phyloP scores from a whole-genome alignment of 2,797 vertebrate species.

The Pseudomugil tenellus region DNA sequence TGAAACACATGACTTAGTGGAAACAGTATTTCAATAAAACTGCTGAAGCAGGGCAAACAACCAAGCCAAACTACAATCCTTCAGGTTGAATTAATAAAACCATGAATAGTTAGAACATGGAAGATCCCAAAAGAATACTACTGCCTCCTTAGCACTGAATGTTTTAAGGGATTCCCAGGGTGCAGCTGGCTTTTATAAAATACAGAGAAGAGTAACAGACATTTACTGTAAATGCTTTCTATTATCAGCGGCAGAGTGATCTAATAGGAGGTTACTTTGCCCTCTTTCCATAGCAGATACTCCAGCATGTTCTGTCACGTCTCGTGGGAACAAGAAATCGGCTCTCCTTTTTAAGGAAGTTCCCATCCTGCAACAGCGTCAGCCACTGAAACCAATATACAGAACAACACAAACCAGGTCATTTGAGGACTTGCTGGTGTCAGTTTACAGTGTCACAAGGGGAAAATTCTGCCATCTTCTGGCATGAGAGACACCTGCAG shows the following conservation, averaged over 20 bases:
- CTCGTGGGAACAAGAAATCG: background rate
- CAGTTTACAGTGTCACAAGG: conserved; percentile 36
- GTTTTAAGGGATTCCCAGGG: too few species aligned
- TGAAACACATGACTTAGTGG: conserved; percentile 6
- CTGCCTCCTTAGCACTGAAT: background rate
- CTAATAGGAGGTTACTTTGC: background rate
- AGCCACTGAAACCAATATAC: background rate
- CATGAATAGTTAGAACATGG: background rate
- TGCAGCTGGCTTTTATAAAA: background rate
- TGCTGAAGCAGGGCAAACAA: background rate
- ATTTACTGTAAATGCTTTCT: conserved; percentile 46
- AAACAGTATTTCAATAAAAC: background rate
- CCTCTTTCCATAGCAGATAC: background rate
- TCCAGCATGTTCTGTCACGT: background rate
- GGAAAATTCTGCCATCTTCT: conserved; percentile 42
- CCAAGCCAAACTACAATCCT: background rate
- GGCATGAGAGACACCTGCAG: background rate
- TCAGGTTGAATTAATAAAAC: background rate
- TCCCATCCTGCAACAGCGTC: conserved; percentile 2
- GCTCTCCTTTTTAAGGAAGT: background rate
- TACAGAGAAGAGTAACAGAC: background rate
- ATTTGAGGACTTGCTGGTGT: conserved; percentile 47
- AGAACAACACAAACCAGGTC: background rate
- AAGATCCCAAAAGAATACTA: background rate
- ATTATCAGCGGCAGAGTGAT: background rate